Evolutionary conservation across 2,888 invertebrate species (phyloP), one percentile per base, ranked within the genome.

Genomic region (Fragum whitleyi): DNA sequence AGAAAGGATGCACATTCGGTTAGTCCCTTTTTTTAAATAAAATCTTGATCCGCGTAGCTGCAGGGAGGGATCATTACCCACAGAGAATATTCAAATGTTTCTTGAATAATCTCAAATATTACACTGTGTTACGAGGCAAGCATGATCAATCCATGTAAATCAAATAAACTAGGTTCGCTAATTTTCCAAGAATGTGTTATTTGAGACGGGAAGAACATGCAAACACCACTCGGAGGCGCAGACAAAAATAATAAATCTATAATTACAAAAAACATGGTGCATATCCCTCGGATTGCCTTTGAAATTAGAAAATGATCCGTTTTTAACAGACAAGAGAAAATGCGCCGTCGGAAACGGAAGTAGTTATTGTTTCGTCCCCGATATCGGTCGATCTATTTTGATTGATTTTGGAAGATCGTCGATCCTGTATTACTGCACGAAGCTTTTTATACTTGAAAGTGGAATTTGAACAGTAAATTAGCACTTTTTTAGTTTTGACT

Each of bases 231-330:
- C 32, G 19, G 29, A 32, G n/a, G 32, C 26, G 19, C 61, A 32
- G 61, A 32, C 61, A 19, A 61, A 28, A 61, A 61, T 32, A 61
- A 32, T 32, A 32, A 61, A 61, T 61, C 61, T 61, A 61, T 32
- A 61, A 61, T 61, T 61, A 61, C 61, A 32, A 32, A 61, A 61
- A 61, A 32, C 61, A n/a, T 14, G 32, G 61, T 32, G 32, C 61
- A 61, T 32, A 61, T 61, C 32, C n/a, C 61, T 61, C 29, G 29
- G 61, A 61, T 61, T 29, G 61, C 61, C 32, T 61, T 61, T 61
- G 61, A 61, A 32, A 61, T 61, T 61, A 61, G 61, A 32, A 61
- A 61, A 32, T 61, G 32, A n/a, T 61, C 32, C 32, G 29, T 61
- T 61, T n/a, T 61, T 28, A 61, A 28, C 29, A 32, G 32, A 32